phyloP scores from a whole-genome alignment of 2,888 invertebrate species.

The Phalangium opilio region DNA sequence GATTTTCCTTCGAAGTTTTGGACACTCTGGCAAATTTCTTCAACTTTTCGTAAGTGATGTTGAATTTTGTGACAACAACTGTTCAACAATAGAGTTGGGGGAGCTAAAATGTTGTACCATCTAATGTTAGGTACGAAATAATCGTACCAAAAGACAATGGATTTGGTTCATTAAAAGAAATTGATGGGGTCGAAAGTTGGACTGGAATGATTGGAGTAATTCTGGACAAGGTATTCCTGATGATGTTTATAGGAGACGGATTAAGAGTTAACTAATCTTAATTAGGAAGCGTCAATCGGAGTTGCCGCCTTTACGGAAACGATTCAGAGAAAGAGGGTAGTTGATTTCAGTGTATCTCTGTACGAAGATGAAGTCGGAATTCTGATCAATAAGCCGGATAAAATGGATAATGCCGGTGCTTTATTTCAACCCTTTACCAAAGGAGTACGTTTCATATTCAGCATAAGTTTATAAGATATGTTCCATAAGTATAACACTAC shows the following conservation, averaged over 20 bases:
- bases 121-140: background rate
- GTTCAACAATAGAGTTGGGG: too few relatives aligned
- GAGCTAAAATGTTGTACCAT: too few relatives aligned
- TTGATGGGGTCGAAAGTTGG: background rate
- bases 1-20: too few relatives aligned
- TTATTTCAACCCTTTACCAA: constrained; percentile 6
- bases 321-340: constrained; percentile 2
- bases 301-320: background rate
- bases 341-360: constrained; percentile 5
- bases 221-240: background rate
- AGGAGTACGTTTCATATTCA: constrained; percentile 2
- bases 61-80: too few relatives aligned
- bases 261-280: too few relatives aligned
- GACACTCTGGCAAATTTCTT: too few relatives aligned
- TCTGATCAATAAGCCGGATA: constrained; percentile 3
- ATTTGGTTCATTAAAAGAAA: background rate
- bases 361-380: constrained; percentile 8
- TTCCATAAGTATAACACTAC: too few relatives aligned
- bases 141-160: background rate
- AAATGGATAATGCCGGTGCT: constrained; percentile 7
- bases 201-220: background rate
- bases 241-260: too few relatives aligned
- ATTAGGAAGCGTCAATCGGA: background rate
- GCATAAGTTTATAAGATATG: too few relatives aligned
- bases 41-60: too few relatives aligned